Conservation (phyloP, 2,113 vertebrate genomes). For the Dromiciops gliroides region DNA sequence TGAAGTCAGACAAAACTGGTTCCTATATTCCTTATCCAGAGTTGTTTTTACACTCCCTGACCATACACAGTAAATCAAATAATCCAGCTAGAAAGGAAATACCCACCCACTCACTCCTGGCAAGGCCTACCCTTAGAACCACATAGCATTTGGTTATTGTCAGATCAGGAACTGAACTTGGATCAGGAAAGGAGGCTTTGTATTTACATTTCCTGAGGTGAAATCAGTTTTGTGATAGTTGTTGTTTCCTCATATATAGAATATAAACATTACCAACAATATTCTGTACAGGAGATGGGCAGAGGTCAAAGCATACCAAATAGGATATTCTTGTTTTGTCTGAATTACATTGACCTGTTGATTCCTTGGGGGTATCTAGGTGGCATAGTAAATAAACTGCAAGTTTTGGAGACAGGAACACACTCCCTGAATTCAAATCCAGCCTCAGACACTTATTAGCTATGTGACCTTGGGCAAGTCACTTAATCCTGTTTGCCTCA, state of each 20-base stretch:
- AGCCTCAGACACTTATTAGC: background rate
- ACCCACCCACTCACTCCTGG: background rate
- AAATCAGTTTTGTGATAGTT: background rate
- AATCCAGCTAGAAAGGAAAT: slow-evolving; percentile 36
- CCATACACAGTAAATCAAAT: slow-evolving; percentile 40
- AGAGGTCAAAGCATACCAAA: slow-evolving; percentile 26
- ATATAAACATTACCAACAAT: background rate
- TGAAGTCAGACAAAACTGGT: slow-evolving; percentile 51
- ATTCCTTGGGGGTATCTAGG: background rate
- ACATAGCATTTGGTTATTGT: too few relatives aligned
- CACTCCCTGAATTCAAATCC: too few relatives aligned
- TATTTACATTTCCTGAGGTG: background rate
- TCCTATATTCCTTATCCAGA: slow-evolving; percentile 15
- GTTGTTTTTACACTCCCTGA: slow-evolving; percentile 22
- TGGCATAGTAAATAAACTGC: too few relatives aligned
- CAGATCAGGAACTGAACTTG: background rate
- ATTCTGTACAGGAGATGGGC: background rate
- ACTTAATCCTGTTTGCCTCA: too few relatives aligned
- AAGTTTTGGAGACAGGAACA: too few relatives aligned
- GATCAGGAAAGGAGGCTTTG: background rate
- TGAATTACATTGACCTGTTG: background rate
- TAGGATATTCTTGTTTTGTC: background rate
- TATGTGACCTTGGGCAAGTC: background rate
- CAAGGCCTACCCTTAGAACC: background rate
- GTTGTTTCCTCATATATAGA: background rate